phyloP scores from a whole-genome alignment of 2,113 vertebrate species.

The Lepus americanus region DNA sequence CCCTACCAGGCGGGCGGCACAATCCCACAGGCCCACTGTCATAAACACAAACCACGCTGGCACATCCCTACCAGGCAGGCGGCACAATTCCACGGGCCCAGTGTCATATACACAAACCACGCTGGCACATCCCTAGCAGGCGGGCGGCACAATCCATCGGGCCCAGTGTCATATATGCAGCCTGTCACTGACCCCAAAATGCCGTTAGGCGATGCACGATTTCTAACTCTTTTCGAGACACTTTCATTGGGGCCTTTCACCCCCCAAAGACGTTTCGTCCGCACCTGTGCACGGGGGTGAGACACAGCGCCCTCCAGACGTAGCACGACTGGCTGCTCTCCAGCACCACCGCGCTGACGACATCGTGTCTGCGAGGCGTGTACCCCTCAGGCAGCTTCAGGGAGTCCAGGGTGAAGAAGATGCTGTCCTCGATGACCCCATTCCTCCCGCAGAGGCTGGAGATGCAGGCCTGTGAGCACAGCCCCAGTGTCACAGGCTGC shows the following conservation, averaged over 20 bases:
- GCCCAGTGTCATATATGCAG: not conserved
- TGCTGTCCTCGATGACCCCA: conserved; percentile 92
- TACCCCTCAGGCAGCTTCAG: conserved; percentile 91
- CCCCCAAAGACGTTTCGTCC: conserved; percentile 71
- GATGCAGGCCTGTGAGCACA: conserved; percentile 89
- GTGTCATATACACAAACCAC: no score
- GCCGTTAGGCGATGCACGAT: not conserved
- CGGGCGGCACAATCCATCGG: no score
- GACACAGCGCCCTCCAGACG: conserved; percentile 95
- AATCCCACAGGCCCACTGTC: no score
- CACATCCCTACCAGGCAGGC: no score
- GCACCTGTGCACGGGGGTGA: conserved; percentile 89
- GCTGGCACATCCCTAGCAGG: no score
- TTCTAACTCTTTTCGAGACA: not conserved
- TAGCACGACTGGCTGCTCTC: conserved; percentile 96
- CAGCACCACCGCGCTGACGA: conserved; percentile 93
- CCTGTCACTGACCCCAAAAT: not conserved
- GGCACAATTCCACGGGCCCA: no score
- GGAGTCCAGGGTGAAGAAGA: conserved; percentile 95
- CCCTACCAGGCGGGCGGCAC: no score
- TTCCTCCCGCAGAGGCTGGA: conserved; percentile 89
- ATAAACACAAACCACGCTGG: no score
- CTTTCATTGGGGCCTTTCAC: not conserved
- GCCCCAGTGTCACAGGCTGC: not conserved
- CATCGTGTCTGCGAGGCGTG: conserved; percentile 87